Conservation (phyloP, 2,797 vertebrate genomes). For the Corythornis leucogaster region DNA sequence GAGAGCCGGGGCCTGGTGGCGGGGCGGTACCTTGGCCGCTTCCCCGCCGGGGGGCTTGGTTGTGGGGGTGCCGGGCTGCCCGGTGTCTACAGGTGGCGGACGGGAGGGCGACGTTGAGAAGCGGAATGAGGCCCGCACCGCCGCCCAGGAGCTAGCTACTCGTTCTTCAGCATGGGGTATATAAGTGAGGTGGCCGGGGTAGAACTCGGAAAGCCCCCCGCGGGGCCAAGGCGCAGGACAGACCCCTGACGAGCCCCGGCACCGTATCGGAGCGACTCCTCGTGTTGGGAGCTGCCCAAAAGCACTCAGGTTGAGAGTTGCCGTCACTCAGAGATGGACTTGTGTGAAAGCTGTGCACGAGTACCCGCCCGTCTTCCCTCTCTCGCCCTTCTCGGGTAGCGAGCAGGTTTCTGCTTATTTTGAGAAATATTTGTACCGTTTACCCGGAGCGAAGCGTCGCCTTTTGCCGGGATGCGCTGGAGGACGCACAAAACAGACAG, state of each 20-base stretch:
- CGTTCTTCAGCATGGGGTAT: rapidly evolving
- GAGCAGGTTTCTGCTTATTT: background rate
- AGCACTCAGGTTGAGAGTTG: background rate
- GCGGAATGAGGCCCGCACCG: too few species aligned
- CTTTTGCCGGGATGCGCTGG: rapidly evolving
- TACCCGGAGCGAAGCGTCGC: rapidly evolving
- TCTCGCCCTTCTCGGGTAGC: background rate
- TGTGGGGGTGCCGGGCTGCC: too few species aligned
- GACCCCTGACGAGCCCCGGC: background rate
- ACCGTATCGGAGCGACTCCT: background rate
- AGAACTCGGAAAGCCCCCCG: background rate
- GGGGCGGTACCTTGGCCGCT: background rate
- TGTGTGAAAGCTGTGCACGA: rapidly evolving
- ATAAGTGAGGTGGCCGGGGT: rapidly evolving
- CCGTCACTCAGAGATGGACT: rapidly evolving
- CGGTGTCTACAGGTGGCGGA: too few species aligned
- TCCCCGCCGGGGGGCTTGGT: too few species aligned
- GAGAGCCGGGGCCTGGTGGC: background rate
- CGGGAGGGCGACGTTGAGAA: too few species aligned
- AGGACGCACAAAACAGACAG: rapidly evolving
- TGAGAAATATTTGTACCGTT: background rate
- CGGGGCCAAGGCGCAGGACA: too few species aligned
- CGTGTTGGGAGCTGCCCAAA: background rate
- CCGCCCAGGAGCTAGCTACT: background rate
- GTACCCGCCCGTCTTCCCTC: rapidly evolving